Conservation (phyloP, 64 coral and sea anemone species). For the Platygyra sinensis region DNA sequence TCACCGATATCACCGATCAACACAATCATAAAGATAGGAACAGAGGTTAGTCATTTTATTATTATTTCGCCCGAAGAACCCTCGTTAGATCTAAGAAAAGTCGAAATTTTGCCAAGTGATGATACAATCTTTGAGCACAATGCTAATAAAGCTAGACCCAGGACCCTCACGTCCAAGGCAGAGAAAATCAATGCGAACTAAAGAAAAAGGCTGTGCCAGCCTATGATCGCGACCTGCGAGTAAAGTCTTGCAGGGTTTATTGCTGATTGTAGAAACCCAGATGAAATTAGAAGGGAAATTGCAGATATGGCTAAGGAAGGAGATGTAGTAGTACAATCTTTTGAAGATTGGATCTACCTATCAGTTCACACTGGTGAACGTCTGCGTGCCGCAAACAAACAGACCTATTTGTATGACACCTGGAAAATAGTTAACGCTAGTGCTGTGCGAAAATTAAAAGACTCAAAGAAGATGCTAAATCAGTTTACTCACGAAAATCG, state of each 20-base stretch:
- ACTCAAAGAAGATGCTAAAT: conserved; percentile 22
- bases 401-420: conserved; percentile 12
- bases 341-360: conserved; percentile 46
- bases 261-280: background rate
- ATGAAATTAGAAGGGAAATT: conserved; percentile 30
- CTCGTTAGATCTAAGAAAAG: conserved; percentile 3
- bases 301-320: background rate
- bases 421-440: conserved; percentile 32
- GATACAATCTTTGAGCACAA: background rate
- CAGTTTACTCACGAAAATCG: conserved; percentile 31
- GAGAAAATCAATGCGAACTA: conserved; percentile 1
- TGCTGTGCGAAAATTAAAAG: conserved; percentile 12
- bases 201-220: conserved; percentile 13
- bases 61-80: background rate
- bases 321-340: conserved; percentile 24
- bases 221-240: conserved; percentile 10
- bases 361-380: background rate
- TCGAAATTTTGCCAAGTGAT: conserved; percentile 1
- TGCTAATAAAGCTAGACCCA: conserved; percentile 5
- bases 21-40: background rate
- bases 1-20: background rate
- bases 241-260: conserved; percentile 24
- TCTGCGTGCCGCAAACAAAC: conserved; percentile 11
- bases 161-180: conserved; percentile 19
- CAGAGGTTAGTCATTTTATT: conserved; percentile 1